Base-by-base conservation (phyloP, 2,888 invertebrate species). In the Synanthedon formicaeformis region DNA sequence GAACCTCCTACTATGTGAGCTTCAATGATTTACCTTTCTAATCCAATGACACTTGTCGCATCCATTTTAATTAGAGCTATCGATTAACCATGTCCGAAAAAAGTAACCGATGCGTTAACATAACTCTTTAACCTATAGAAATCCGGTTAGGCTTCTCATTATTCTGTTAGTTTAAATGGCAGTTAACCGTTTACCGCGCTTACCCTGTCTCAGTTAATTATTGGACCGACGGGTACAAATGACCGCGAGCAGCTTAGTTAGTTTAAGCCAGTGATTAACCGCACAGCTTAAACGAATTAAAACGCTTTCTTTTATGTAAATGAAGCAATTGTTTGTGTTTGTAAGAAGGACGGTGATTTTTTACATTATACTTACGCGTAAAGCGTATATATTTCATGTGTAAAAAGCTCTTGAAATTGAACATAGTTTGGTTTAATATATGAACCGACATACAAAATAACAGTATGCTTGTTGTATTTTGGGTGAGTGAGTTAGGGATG, bases 1-100 rank as follows among this genome's bases (percentile, higher is more conserved):
- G 83, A 94, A 93, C 82, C 90, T 93, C 60, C 87, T 93, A 71
- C 90, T 92, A 89, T 89, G 93, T 93, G 91, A 93, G 93, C 92
- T 69, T 69, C 61, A 68, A 73, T 63, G 73, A 67, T 66, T 59
- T 59, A 51, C 34, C 14, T 45, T 41, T 50, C 50, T 50, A 49
- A 50, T 27, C 48, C 50, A 50, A 41, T 41, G 50, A 51, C 18
- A 18, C 12, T 14, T 45, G 8, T 49, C 11, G 14, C 18, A 13
- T 16, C 6, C 53, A 53, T 51, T 56, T 51, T 55, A 58, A 68
- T 72, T 72, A 73, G 73, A 65, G 58, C 60, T 65, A 65, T 71
- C 60, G 65, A 75, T 73, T 77, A 77, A 75, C 72, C 60, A 57
- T 55, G 55, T 67, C 62, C 68, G 64, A 66, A 71, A 69, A 23